A percentile compares a stretch with the other conserved stretches of the same genome.
These are phyloP conservation scores for Oeneis ivallda DNA, from an alignment of 2,888 invertebrate genomes.

Conservation along the genomic window DNA sequence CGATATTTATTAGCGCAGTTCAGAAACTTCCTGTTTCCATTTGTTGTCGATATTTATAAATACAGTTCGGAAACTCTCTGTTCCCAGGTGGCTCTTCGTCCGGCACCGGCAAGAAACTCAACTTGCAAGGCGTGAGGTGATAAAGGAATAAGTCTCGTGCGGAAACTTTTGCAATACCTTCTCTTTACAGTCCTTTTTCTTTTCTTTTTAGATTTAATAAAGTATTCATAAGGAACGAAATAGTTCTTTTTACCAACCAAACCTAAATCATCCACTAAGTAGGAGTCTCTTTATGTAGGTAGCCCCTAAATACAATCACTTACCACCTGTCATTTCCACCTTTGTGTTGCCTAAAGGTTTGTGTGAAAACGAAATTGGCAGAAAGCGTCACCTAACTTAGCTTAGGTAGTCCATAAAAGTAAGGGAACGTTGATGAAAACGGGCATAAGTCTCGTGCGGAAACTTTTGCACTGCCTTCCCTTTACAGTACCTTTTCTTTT, in stretches of 20 bases:
- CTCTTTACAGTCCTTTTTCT: not conserved
- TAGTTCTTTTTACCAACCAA: not conserved
- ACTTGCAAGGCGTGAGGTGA: constrained; percentile 39
- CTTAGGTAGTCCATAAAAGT: too few species aligned
- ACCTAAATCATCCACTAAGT: too few species aligned
- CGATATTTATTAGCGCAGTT: constrained; percentile 16
- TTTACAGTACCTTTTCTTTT: too few species aligned
- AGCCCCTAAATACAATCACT: too few species aligned
- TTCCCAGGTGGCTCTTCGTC: constrained; percentile 66
- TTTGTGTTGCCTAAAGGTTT: too few species aligned
- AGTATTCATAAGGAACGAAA: not conserved
- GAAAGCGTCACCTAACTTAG: too few species aligned
- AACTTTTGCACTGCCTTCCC: too few species aligned
- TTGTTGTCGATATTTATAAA: constrained; percentile 32
- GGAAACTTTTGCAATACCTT: constrained; percentile 2
- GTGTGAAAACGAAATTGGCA: too few species aligned
- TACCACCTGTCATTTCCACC: too few species aligned
- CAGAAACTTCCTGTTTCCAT: constrained; percentile 18
- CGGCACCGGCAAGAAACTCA: constrained; percentile 56
- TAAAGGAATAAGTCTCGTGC: constrained; percentile 24
- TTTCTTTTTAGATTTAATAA: constrained; percentile 14
- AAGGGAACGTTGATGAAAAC: too few species aligned
- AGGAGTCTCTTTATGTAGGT: too few species aligned
- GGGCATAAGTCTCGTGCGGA: too few species aligned
- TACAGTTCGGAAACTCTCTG: constrained; percentile 31